These are phyloP conservation scores for Drosophila virilis DNA, from an alignment of 1,140 invertebrate species.

Conservation along the genomic window DNA sequence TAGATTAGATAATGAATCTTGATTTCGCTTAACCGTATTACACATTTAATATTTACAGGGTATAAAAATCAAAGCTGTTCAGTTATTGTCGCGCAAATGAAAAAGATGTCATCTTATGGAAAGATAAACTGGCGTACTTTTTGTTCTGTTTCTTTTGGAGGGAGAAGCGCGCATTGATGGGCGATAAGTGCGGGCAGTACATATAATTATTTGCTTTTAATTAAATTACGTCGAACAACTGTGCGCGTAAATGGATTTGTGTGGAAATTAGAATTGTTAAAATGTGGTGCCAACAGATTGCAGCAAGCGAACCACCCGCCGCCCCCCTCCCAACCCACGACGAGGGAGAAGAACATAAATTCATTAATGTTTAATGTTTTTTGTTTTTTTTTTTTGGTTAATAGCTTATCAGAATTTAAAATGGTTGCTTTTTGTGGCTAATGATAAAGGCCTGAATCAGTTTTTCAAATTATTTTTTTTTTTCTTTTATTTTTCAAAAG, in stretches of 20 bases:
- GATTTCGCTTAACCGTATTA: neutral
- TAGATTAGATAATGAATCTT: no score
- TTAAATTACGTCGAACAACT: conserved; percentile 69
- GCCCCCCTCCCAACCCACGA: no score
- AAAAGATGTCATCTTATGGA: conserved; percentile 65
- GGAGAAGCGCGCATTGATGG: neutral
- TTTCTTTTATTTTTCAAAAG: conserved; percentile 13
- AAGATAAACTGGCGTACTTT: conserved; percentile 17
- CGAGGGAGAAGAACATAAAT: conserved; percentile 57
- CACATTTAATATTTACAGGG: neutral
- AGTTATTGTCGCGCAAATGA: conserved; percentile 58
- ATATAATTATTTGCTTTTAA: conserved; percentile 75
- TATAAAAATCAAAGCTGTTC: conserved; percentile 34
- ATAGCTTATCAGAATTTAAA: conserved; percentile 52
- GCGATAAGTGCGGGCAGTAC: conserved; percentile 19
- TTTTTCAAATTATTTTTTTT: neutral
- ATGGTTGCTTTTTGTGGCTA: conserved; percentile 16
- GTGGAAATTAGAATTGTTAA: conserved; percentile 79
- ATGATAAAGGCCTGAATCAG: conserved; percentile 61
- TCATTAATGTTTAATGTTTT: conserved; percentile 54
- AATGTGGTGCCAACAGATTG: conserved; percentile 53
- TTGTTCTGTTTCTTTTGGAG: neutral
- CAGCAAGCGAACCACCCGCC: neutral
- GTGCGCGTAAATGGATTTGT: conserved; percentile 48
- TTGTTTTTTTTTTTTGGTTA: neutral